Conservation (phyloP, 2,888 invertebrate species). For the Subacronicta megacephala region DNA sequence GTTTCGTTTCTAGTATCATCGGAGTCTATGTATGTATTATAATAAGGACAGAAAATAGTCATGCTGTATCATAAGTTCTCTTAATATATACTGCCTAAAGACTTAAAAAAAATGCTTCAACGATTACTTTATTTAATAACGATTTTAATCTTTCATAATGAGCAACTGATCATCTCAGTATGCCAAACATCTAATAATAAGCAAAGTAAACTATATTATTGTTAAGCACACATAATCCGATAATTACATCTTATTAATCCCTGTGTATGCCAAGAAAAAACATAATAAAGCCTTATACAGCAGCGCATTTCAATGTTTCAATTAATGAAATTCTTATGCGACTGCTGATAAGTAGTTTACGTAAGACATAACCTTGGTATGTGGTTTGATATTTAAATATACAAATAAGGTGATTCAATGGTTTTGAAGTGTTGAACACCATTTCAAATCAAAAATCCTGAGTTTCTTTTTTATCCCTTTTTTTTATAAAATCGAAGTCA, state of each 20-base stretch:
- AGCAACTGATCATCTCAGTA: not conserved
- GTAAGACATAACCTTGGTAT: conserved; percentile 50
- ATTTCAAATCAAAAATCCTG: not conserved
- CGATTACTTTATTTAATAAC: not conserved
- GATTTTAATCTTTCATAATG: conserved; percentile 16
- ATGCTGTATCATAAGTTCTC: no score
- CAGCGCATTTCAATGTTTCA: conserved; percentile 42
- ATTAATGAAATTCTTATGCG: conserved; percentile 47
- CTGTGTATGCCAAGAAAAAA: conserved; percentile 7
- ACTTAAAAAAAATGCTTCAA: not conserved
- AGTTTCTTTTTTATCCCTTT: not conserved
- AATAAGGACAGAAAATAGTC: no score
- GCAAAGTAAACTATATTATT: conserved; percentile 19
- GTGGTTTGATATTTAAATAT: conserved; percentile 40
- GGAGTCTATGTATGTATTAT: no score
- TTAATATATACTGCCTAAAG: no score
- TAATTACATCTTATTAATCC: conserved; percentile 34
- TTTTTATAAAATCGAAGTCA: not conserved
- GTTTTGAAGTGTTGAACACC: not conserved
- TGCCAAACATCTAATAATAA: conserved; percentile 17
- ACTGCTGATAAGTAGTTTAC: conserved; percentile 48
- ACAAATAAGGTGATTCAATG: conserved; percentile 29
- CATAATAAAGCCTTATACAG: conserved; percentile 17
- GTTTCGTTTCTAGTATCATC: no score
- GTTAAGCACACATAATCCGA: conserved; percentile 28